Evolutionary conservation across 2,888 invertebrate genomes (phyloP).

Genomic region (Scrobipalpa costella): DNA sequence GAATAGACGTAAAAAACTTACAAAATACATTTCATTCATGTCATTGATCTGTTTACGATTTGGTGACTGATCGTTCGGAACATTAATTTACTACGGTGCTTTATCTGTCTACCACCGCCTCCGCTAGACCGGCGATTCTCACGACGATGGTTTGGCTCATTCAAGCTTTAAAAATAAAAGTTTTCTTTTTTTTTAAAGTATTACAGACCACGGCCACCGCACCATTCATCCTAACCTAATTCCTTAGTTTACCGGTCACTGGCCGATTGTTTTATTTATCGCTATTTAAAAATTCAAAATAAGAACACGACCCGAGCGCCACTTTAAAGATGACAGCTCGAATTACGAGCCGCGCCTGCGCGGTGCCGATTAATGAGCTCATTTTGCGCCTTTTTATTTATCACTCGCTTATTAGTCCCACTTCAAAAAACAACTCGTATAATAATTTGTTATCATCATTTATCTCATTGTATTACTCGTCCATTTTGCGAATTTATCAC

Average conservation of each 20-base stretch:
- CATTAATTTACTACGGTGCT: slow-evolving; percentile 35
- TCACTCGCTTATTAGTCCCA: slow-evolving; percentile 57
- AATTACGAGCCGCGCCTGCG: slow-evolving; percentile 61
- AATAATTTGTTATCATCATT: slow-evolving; percentile 47
- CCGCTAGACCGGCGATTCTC: slow-evolving; percentile 4
- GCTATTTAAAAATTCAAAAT: slow-evolving; percentile 48
- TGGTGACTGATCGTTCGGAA: slow-evolving; percentile 16
- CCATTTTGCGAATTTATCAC: slow-evolving; percentile 15
- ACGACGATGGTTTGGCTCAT: slow-evolving; percentile 15
- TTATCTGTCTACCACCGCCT: slow-evolving; percentile 6
- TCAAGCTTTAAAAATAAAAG: slow-evolving; percentile 25
- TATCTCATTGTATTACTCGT: slow-evolving; percentile 29
- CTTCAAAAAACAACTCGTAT: slow-evolving; percentile 44
- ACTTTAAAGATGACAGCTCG: slow-evolving; percentile 63
- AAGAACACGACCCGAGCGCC: slow-evolving; percentile 48
- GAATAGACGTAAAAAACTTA: not conserved
- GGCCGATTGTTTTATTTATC: slow-evolving; percentile 43
- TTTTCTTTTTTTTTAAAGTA: slow-evolving; percentile 8
- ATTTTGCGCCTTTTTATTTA: slow-evolving; percentile 71
- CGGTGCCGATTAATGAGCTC: slow-evolving; percentile 66
- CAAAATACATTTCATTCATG: not conserved
- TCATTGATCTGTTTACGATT: slow-evolving; percentile 14
- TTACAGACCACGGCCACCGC: slow-evolving; percentile 39
- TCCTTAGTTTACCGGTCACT: slow-evolving; percentile 41
- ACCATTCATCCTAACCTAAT: slow-evolving; percentile 49